Conservation (phyloP, 2,888 invertebrate species). For the Acholoe squamosa region DNA sequence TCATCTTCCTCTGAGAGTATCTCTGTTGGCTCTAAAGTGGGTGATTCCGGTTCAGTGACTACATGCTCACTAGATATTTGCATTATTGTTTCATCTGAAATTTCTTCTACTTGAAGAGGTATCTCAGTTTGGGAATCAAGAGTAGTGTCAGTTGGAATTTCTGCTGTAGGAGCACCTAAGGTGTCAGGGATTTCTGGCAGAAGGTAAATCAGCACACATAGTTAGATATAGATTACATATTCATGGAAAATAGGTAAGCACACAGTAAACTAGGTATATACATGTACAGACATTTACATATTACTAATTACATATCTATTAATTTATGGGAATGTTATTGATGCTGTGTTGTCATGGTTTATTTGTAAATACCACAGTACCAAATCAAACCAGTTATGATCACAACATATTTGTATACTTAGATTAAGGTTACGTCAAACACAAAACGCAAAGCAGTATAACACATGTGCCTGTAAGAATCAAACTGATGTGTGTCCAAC, state of each 20-base stretch:
- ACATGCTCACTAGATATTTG: neutral
- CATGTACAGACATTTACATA: too few species aligned
- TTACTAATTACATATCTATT: too few species aligned
- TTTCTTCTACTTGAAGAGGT: neutral
- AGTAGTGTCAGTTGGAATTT: neutral
- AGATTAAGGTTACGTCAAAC: neutral
- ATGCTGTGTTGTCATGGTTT: too few species aligned
- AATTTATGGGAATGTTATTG: too few species aligned
- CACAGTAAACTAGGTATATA: too few species aligned
- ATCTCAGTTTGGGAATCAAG: constrained; percentile 20
- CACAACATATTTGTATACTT: neutral
- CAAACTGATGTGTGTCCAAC: neutral
- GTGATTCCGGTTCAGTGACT: constrained; percentile 1
- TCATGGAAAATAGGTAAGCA: too few species aligned
- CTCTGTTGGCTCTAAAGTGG: neutral
- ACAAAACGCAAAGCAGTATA: neutral
- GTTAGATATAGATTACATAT: neutral
- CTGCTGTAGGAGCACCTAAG: constrained; percentile 16
- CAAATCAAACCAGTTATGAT: neutral
- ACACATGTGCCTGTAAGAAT: neutral
- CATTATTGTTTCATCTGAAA: neutral
- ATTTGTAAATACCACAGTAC: neutral
- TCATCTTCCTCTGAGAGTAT: neutral
- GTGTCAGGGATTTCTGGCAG: constrained; percentile 28
- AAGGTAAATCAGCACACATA: constrained; percentile 34